Conservation (phyloP, 2,888 invertebrate species). For the Lasioglossum zephyrum region DNA sequence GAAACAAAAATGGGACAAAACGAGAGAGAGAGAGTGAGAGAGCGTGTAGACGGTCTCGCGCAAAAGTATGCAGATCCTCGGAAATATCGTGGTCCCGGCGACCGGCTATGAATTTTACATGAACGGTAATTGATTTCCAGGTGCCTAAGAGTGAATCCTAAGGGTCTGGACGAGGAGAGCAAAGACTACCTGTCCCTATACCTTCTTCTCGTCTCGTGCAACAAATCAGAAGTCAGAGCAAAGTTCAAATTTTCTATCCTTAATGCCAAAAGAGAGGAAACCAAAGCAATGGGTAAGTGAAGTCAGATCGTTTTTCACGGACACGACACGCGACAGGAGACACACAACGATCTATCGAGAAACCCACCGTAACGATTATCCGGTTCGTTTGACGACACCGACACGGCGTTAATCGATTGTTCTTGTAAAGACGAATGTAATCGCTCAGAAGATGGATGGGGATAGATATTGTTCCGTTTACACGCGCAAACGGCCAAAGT, state of each 20-base stretch:
- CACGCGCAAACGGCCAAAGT: not conserved
- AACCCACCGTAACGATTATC: not conserved
- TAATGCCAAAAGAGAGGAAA: constrained; percentile 99
- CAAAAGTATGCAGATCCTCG: not conserved
- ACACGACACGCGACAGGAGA: not conserved
- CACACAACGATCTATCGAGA: not conserved
- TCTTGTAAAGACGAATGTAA: not conserved
- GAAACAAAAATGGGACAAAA: not conserved
- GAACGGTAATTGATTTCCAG: constrained; percentile 84
- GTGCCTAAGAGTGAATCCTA: constrained; percentile 99
- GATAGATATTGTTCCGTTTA: not conserved
- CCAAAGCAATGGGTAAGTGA: constrained; percentile 98
- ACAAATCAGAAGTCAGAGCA: constrained; percentile 99
- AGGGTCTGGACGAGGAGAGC: constrained; percentile 99
- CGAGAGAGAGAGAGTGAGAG: not conserved
- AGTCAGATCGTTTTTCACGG: not conserved
- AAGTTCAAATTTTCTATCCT: constrained; percentile 99
- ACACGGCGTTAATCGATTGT: not conserved
- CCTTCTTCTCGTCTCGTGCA: constrained; percentile 99
- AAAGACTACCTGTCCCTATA: constrained; percentile 99
- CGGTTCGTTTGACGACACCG: not conserved
- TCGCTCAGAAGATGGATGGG: not conserved
- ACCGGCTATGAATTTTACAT: constrained; percentile 30
- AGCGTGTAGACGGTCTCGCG: not conserved
- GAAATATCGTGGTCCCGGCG: not conserved